Evolutionary conservation across 2,888 invertebrate genomes (phyloP).

Genomic region (Schizaphis graminum): DNA sequence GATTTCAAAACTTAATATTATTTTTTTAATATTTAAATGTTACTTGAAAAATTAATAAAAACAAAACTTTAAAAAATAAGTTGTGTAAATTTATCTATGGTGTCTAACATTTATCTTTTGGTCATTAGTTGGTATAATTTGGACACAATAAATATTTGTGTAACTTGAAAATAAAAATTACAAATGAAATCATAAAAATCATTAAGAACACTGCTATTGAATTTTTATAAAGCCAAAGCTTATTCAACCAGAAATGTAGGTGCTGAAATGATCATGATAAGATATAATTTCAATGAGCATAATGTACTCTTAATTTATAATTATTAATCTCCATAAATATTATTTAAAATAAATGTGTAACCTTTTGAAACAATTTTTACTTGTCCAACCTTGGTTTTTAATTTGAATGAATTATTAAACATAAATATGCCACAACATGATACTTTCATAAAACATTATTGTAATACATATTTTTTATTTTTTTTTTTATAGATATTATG

Average conservation of each 20-base stretch:
- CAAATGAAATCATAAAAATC: neutral
- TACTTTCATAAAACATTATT: neutral
- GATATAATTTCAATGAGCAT: neutral
- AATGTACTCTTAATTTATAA: neutral
- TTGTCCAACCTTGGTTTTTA: neutral
- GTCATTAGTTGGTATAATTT: neutral
- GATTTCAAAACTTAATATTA: no score
- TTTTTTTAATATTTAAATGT: no score
- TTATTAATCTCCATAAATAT: neutral
- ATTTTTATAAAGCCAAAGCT: neutral
- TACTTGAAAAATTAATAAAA: no score
- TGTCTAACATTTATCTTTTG: neutral
- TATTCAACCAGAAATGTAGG: neutral
- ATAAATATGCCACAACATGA: neutral
- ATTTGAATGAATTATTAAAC: neutral
- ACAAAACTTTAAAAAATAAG: neutral
- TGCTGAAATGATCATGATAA: neutral
- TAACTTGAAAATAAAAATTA: neutral
- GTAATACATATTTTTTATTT: neutral
- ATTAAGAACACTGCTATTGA: neutral
- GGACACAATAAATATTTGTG: neutral
- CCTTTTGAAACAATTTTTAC: no score
- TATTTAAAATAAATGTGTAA: no score
- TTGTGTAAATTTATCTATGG: neutral
- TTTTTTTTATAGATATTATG: conserved; percentile 83